A percentile compares a stretch with the other conserved stretches of the same genome.
phyloP scores from a whole-genome alignment of 1,140 invertebrate species.

The Zophobas atratus region DNA sequence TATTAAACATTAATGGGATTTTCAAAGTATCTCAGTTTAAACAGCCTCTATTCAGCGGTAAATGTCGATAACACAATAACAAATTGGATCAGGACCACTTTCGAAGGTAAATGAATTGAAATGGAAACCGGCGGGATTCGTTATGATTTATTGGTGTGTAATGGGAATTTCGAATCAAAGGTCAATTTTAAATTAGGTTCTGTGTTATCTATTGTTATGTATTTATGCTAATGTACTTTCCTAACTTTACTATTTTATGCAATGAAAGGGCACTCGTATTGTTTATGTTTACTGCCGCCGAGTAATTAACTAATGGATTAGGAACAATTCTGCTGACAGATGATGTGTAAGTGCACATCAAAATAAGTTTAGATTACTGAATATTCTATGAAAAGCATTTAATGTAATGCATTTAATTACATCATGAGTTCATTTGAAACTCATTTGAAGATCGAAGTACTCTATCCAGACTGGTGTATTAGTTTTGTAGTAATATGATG shows the following conservation, averaged over 20 bases:
- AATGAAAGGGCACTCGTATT: not conserved
- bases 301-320: not conserved
- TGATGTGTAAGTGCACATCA: too few species aligned
- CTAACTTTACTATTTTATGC: conserved; percentile 15
- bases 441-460: too few species aligned
- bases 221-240: conserved; percentile 36
- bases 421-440: too few species aligned
- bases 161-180: conserved; percentile 35
- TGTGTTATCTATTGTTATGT: conserved; percentile 19
- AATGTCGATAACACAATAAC: conserved; percentile 25
- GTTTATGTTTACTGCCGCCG: not conserved
- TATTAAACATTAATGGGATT: conserved; percentile 29
- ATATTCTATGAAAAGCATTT: too few species aligned
- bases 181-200: conserved; percentile 38
- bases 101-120: conserved; percentile 41
- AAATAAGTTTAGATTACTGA: too few species aligned
- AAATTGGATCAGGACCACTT: conserved; percentile 33
- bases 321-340: too few species aligned
- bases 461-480: too few species aligned
- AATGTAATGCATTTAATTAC: too few species aligned
- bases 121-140: conserved; percentile 24
- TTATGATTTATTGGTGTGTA: conserved; percentile 30
- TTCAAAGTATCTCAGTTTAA: conserved; percentile 22
- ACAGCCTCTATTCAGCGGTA: conserved; percentile 20
- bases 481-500: too few species aligned